These are phyloP conservation scores for Ciona savignyi DNA, from an alignment of 23 tunicate genomes.

Conservation along the genomic window DNA sequence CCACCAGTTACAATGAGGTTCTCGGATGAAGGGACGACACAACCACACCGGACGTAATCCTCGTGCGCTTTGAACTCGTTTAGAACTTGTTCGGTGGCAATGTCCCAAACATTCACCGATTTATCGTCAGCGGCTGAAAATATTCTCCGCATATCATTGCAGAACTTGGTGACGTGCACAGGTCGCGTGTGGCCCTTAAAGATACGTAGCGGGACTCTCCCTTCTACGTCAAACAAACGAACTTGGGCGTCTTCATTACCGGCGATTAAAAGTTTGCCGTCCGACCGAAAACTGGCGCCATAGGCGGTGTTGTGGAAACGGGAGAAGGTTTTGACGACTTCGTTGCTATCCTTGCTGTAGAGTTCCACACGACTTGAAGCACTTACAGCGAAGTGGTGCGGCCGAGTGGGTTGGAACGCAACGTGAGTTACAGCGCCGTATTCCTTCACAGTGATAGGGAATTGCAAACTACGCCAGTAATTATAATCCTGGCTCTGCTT, in stretches of 20 bases:
- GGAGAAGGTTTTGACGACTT: constrained; percentile 50
- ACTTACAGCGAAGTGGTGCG: constrained; percentile 53
- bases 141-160: constrained; percentile 27
- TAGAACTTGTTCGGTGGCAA: constrained; percentile 55
- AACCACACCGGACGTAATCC: constrained; percentile 77
- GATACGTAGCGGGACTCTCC: constrained; percentile 51
- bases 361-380: constrained; percentile 57
- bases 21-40: constrained; percentile 8
- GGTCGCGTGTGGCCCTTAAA: constrained; percentile 81
- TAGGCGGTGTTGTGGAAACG: constrained; percentile 64
- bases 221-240: constrained; percentile 57
- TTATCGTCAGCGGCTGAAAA: constrained; percentile 77
- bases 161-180: constrained; percentile 57
- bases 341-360: constrained; percentile 40
- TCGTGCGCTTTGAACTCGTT: constrained; percentile 32
- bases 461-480: constrained; percentile 12
- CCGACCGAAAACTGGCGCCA: constrained; percentile 72
- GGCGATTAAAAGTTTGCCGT: constrained; percentile 68
- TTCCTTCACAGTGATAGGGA: constrained; percentile 60
- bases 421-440: constrained; percentile 71
- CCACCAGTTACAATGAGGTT: constrained; percentile 72
- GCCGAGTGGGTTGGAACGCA: constrained; percentile 39
- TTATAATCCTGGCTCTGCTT: too few species aligned
- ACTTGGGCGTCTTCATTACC: constrained; percentile 67
- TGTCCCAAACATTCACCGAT: constrained; percentile 69